Base-by-base conservation (phyloP, 2,797 vertebrate genomes). In the Schizopygopsis pylzovi region DNA sequence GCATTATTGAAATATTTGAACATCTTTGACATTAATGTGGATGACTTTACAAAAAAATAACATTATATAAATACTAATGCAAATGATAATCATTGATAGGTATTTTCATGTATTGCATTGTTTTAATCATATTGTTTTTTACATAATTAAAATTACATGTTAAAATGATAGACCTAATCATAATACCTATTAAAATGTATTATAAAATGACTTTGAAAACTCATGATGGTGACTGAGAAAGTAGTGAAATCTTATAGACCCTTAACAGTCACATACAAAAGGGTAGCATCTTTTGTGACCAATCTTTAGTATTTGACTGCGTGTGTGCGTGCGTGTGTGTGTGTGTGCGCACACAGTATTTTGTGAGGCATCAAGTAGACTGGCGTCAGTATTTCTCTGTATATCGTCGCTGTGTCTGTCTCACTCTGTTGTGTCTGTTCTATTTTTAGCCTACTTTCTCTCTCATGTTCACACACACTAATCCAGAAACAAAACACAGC, bases 381-480 rank as follows among this genome's bases (percentile, higher is more conserved):
- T 22, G 20, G 61, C 33, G 4, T n/a, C 56, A 79, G n/a, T 45
- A 4, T 33, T n/a, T 65, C 39, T 28, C 59, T 80, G 39, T 20
- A 63, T 18, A 45, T 20, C 16, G 56, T 79, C 78, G 15, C 45
- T 39, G 6, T 73, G 65, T 81, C 67, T 59, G n/a, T 49, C 72
- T 49, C 22, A 25, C 33, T 28, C 15, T 79, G 22, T 83, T 47
- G 15, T 59, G 25, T 59, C 52, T 70, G 63, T 41, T 22, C 47
- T 78, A 68, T 82, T 80, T 71, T 73, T 87, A 61, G 43, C 9
- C 20, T 12, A 22, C 10, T 70, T 20, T 83, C 73, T 73, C n/a
- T 72, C 16, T 73, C 73, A 37, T 13, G 8, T 25, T 25, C 56
- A 12, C 71, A 77, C 78, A 43, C 47, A 28, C 28, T 65, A 41